Evolutionary conservation across 2,113 vertebrate genomes (phyloP).

Genomic region (Prietella phreatophila): DNA sequence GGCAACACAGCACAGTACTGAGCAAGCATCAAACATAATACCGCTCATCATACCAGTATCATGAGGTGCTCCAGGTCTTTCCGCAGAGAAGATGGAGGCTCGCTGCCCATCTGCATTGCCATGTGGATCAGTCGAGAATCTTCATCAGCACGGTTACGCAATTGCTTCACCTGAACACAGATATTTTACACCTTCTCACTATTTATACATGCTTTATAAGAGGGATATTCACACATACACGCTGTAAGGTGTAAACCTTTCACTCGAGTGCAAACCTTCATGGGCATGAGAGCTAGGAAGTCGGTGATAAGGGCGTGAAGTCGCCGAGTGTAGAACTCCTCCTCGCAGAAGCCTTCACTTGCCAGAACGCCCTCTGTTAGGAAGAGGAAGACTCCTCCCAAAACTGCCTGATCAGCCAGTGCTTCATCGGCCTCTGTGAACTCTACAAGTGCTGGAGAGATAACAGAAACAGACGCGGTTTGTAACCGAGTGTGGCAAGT

Average conservation of each 20-base stretch:
- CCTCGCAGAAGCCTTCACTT: conserved; percentile 85
- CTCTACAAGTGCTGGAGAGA: conserved; percentile 81
- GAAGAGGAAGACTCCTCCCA: conserved; percentile 90
- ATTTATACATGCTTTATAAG: neutral
- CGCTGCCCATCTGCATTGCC: conserved; percentile 92
- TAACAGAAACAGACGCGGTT: neutral
- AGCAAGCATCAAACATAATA: neutral
- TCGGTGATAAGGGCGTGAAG: conserved; percentile 92
- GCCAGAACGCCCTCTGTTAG: conserved; percentile 87
- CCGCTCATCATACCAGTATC: conserved; percentile 79
- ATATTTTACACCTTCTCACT: neutral
- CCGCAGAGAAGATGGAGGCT: conserved; percentile 83
- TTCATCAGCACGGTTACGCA: conserved; percentile 94
- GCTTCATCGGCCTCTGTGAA: conserved; percentile 96
- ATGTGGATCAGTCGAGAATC: conserved; percentile 95
- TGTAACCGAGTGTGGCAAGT: too few species aligned
- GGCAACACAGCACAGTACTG: neutral
- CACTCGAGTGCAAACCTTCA: conserved; percentile 80
- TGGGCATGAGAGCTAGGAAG: conserved; percentile 95
- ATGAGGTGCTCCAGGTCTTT: conserved; percentile 93
- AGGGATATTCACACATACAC: neutral
- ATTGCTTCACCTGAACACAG: conserved; percentile 86
- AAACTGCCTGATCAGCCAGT: conserved; percentile 86
- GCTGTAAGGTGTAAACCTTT: neutral
- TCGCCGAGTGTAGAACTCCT: conserved; percentile 94